Evolutionary conservation across 2,888 invertebrate genomes (phyloP).

Genomic region (Pelosia muscerda): DNA sequence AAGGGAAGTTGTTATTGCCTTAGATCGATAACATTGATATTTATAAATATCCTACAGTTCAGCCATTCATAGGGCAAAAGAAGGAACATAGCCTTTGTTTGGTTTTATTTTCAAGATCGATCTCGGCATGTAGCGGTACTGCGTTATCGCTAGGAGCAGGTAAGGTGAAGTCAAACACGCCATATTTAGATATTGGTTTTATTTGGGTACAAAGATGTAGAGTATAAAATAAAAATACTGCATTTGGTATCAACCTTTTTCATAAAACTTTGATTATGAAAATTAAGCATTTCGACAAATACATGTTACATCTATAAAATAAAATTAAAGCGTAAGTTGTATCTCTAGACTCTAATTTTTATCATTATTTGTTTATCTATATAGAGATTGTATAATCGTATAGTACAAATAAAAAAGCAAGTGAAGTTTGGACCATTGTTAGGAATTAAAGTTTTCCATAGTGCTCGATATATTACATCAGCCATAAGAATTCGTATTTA

Average conservation of each 20-base stretch:
- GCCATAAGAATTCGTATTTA: slow-evolving; percentile 81
- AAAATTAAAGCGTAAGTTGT: slow-evolving; percentile 83
- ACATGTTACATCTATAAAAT: slow-evolving; percentile 82
- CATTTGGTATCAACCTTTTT: slow-evolving; percentile 84
- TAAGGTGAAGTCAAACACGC: slow-evolving; percentile 17
- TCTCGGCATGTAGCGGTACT: slow-evolving; percentile 15
- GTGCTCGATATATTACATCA: slow-evolving; percentile 80
- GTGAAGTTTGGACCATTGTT: slow-evolving; percentile 86
- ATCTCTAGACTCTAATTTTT: slow-evolving; percentile 74
- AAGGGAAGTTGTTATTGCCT: slow-evolving; percentile 59
- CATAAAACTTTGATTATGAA: slow-evolving; percentile 85
- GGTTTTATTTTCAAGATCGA: slow-evolving; percentile 23
- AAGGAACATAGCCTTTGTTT: slow-evolving; percentile 32
- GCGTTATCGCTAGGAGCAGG: not conserved
- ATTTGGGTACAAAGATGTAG: slow-evolving; percentile 86
- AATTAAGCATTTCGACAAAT: slow-evolving; percentile 85
- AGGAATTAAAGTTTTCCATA: slow-evolving; percentile 85
- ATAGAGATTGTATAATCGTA: slow-evolving; percentile 84
- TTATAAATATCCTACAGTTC: slow-evolving; percentile 64
- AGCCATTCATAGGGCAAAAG: slow-evolving; percentile 49
- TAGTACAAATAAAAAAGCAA: slow-evolving; percentile 86
- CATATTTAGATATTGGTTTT: slow-evolving; percentile 77
- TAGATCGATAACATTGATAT: slow-evolving; percentile 66
- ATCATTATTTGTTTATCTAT: slow-evolving; percentile 76
- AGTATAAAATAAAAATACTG: slow-evolving; percentile 87